Conservation (phyloP, 1,140 invertebrate species). For the Pantala flavescens region DNA sequence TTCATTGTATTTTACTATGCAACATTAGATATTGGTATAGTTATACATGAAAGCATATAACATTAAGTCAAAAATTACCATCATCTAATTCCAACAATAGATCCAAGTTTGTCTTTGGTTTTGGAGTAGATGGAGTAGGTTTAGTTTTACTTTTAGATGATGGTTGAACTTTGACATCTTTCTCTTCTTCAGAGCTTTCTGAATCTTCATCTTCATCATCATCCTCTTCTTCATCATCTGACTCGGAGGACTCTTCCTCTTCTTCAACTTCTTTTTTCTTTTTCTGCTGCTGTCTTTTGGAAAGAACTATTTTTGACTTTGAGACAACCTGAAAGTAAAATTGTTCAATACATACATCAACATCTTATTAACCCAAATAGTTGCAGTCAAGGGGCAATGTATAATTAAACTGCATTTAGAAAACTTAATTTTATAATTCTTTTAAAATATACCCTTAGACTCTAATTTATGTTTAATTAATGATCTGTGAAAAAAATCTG, state of each 20-base stretch:
- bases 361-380: conserved; percentile 26
- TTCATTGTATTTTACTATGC: no score
- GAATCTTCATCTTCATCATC: conserved; percentile 28
- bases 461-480: no score
- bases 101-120: conserved; percentile 56
- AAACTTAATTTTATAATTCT: no score
- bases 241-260: conserved; percentile 23
- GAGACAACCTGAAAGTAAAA: conserved; percentile 8
- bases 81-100: conserved; percentile 71
- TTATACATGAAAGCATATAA: no score
- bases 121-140: conserved; percentile 12
- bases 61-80: no score
- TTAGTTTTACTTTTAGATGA: conserved; percentile 10
- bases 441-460: no score
- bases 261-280: conserved; percentile 26
- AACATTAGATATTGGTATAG: no score
- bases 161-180: conserved; percentile 17
- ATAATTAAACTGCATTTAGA: no score
- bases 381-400: no score
- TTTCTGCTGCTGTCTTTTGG: conserved; percentile 17
- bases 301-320: background rate
- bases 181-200: conserved; percentile 26
- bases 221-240: conserved; percentile 26
- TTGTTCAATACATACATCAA: conserved; percentile 23
- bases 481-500: no score